phyloP scores from a whole-genome alignment of 2,888 invertebrate genomes.

The Brachyopa scutellaris region DNA sequence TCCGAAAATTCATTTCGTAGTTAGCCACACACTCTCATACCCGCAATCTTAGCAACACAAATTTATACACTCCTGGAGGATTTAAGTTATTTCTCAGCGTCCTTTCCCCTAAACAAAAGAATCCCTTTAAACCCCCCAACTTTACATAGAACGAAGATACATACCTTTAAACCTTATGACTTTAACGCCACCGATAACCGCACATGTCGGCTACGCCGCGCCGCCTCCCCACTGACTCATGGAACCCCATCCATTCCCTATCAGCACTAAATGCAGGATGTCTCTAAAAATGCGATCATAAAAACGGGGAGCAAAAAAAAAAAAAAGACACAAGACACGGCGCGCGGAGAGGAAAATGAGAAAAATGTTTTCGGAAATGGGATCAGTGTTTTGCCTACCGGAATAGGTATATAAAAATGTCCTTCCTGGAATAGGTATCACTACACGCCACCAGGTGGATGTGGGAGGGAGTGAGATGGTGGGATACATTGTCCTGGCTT shows the following conservation, averaged over 20 bases:
- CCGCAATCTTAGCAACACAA: slow-evolving; percentile 2
- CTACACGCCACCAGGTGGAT: slow-evolving; percentile 11
- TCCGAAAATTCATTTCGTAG: slow-evolving; percentile 9
- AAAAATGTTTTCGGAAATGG: slow-evolving; percentile 69
- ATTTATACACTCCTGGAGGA: slow-evolving; percentile 1
- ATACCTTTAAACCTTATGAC: slow-evolving; percentile 52
- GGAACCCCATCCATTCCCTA: neutral
- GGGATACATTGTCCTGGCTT: slow-evolving; percentile 7
- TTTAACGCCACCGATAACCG: slow-evolving; percentile 43
- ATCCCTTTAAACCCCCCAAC: neutral
- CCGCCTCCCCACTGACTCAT: neutral
- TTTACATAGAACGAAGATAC: neutral
- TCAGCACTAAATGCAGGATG: slow-evolving; percentile 49
- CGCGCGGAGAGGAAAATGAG: slow-evolving; percentile 36
- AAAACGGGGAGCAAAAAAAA: slow-evolving; percentile 24
- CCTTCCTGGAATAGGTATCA: slow-evolving; percentile 58
- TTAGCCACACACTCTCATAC: neutral
- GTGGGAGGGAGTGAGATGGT: neutral
- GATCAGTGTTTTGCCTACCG: slow-evolving; percentile 69
- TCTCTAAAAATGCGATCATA: slow-evolving; percentile 66
- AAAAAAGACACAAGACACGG: slow-evolving; percentile 9
- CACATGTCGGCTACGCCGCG: neutral
- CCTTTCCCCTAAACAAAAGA: neutral
- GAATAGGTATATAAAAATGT: slow-evolving; percentile 68
- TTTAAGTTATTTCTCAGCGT: neutral